phyloP scores from a whole-genome alignment of 2,113 vertebrate species.

The Anseranas semipalmata region DNA sequence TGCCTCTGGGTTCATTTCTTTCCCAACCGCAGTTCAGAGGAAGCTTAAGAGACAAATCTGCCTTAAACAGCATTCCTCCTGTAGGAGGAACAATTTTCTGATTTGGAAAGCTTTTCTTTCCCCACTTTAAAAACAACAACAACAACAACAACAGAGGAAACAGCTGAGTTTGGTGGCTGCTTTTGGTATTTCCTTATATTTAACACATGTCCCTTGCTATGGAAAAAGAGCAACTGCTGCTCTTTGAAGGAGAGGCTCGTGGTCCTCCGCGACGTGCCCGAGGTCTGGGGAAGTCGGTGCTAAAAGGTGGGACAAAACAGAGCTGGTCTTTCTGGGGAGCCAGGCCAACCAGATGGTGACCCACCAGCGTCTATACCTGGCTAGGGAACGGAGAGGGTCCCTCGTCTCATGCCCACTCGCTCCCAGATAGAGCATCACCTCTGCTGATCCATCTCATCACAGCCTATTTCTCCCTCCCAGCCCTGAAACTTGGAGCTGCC shows the following conservation, averaged over 20 bases:
- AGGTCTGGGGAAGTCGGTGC: not conserved
- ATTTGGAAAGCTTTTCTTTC: not conserved
- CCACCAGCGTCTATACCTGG: not conserved
- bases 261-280: not conserved
- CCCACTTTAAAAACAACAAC: not conserved
- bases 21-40: not conserved
- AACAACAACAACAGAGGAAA: not conserved
- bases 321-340: not conserved
- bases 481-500: not conserved
- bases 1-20: constrained; percentile 34
- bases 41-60: constrained; percentile 17
- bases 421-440: not conserved
- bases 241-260: not conserved
- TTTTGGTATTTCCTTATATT: constrained; percentile 8
- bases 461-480: not conserved
- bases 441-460: not conserved
- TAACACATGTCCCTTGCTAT: not conserved
- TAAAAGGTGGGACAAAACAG: not conserved
- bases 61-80: constrained; percentile 19
- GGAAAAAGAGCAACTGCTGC: not conserved
- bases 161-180: not conserved
- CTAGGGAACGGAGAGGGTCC: not conserved
- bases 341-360: not conserved
- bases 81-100: not conserved
- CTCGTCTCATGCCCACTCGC: too few species aligned